Base-by-base conservation (phyloP, 2,113 vertebrate species). In the Poecilia latipinna region DNA sequence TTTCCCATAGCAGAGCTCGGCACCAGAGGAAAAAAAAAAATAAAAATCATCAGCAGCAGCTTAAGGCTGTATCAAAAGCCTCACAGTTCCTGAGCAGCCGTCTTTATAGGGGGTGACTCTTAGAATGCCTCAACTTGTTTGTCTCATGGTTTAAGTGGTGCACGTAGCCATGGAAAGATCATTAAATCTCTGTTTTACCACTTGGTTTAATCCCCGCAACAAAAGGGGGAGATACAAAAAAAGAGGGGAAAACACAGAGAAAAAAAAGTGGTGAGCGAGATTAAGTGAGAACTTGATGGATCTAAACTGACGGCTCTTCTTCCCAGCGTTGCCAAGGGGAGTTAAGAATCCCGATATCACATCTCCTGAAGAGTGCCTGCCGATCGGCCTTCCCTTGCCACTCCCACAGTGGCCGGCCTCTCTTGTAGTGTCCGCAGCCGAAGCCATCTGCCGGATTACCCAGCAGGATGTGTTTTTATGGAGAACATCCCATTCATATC, bases 131-230 rank as follows among this genome's bases (percentile, higher is more conserved):
- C 82, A 39, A 84, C 87, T 88, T 93, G 92, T 93, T 93, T 93
- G 90, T 91, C 88, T 89, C 86, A 86, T 90, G 90, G 89, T 94
- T 92, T 92, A 93, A 93, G 90, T 92, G 89, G 89, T 84, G 89
- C 92, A 92, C 86, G 91, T 91, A 90, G 89, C 92, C 91, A 93
- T 92, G 91, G 91, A 93, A 93, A 94, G 92, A 94, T 94, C 93
- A 94, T 94, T 94, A 94, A 95, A 95, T 93, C 93, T 93, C 94
- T 93, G 91, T 95, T 95, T 95, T 94, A 95, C 93, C 93, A 94
- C 92, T 94, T 90, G 79, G 86, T 89, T 94, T 95, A 95, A 95
- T 95, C 93, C 92, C 86, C 74, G 29, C 80, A 88, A 91, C 84
- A 91, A 89, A 93, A 82, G 91, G 76, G 82, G 81, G 79, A 83